Percentiles rank a stretch among this genome's conserved stretches.
Conservation (phyloP, 2,888 invertebrate species). For the Agonum fuliginosum region DNA sequence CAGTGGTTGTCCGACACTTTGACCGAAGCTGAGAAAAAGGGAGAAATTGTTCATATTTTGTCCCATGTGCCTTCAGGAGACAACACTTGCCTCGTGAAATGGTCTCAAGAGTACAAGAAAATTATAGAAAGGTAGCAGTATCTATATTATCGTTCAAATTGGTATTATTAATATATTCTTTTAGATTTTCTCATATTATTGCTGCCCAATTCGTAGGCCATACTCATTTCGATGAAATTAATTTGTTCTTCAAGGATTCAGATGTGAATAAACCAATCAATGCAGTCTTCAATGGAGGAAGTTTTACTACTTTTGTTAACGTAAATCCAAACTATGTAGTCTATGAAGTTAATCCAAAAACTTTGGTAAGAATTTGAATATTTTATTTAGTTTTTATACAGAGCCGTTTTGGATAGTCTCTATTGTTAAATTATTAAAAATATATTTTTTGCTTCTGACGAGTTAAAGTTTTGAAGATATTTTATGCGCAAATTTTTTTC, state of each 20-base stretch:
- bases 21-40: conserved; percentile 81
- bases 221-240: conserved; percentile 84
- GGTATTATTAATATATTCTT: not conserved
- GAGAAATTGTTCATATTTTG: conserved; percentile 88
- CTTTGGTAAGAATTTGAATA: conserved; percentile 65
- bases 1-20: conserved; percentile 87
- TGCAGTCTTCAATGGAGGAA: conserved; percentile 87
- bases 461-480: no score
- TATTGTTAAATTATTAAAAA: no score
- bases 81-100: conserved; percentile 80
- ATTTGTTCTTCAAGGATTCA: conserved; percentile 79
- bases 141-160: not conserved
- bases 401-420: no score
- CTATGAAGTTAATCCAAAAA: conserved; percentile 66
- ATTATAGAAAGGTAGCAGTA: conserved; percentile 65
- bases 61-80: conserved; percentile 88
- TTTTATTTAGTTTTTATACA: no score
- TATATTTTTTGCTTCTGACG: no score
- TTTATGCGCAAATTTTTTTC: no score
- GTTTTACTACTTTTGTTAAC: conserved; percentile 85
- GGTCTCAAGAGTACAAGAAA: conserved; percentile 81
- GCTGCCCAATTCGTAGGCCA: conserved; percentile 90
- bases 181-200: conserved; percentile 85
- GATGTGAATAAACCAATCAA: conserved; percentile 76
- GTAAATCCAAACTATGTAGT: conserved; percentile 76